phyloP scores from a whole-genome alignment of 53 echinoderm and acorn worm species.

The Holothuria leucospilota region DNA sequence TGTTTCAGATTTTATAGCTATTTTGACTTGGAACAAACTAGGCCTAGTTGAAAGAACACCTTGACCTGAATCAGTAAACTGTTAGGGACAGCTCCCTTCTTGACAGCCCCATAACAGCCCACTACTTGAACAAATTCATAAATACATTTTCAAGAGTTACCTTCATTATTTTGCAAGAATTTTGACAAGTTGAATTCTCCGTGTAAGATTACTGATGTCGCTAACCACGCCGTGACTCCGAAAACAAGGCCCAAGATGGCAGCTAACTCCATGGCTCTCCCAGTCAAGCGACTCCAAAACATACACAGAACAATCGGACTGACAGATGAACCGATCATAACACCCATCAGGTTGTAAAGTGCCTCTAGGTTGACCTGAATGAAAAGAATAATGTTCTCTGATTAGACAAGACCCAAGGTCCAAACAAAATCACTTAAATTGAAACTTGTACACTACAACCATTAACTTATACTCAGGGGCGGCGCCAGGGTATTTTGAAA shows the following conservation, averaged over 20 bases:
- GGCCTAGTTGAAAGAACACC: too few relatives aligned
- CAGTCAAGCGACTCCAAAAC: constrained; percentile 85
- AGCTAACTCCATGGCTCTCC: constrained; percentile 81
- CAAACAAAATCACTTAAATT: not conserved
- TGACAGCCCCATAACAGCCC: too few relatives aligned
- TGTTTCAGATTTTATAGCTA: too few relatives aligned
- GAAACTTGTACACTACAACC: not conserved
- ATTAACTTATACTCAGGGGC: not conserved
- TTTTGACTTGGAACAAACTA: too few relatives aligned
- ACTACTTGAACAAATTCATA: too few relatives aligned
- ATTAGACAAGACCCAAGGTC: not conserved
- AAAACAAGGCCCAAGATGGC: constrained; percentile 72
- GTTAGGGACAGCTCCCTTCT: too few relatives aligned
- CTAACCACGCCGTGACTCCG: constrained; percentile 76
- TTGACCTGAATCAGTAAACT: too few relatives aligned
- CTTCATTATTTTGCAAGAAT: constrained; percentile 71
- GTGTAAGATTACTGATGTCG: constrained; percentile 68
- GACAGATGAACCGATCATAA: constrained; percentile 91
- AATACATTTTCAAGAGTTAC: not conserved
- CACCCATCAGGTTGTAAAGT: constrained; percentile 93
- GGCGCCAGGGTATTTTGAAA: too few relatives aligned
- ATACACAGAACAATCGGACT: constrained; percentile 80
- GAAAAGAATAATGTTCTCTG: not conserved
- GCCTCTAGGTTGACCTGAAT: constrained; percentile 81
- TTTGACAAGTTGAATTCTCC: constrained; percentile 56